A percentile compares a stretch with the other conserved stretches of the same genome.
These are phyloP conservation scores for Lagocephalus sceleratus DNA, from an alignment of 2,797 vertebrate species.

Conservation along the genomic window DNA sequence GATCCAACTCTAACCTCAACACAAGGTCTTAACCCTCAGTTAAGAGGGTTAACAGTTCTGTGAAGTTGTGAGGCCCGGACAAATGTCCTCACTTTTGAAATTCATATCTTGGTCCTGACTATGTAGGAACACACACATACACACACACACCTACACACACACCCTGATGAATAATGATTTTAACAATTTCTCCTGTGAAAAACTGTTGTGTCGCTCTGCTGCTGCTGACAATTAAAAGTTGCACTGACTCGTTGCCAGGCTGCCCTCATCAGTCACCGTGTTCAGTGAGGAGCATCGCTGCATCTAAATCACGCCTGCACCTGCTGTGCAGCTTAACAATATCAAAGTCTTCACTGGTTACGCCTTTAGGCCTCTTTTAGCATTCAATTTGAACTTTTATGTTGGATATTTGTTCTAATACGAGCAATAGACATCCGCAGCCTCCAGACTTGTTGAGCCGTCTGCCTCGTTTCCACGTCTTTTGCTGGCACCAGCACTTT, in stretches of 20 bases:
- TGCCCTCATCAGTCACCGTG: constrained; percentile 43
- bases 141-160: background rate
- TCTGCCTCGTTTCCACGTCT: constrained; percentile 1
- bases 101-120: too few species aligned
- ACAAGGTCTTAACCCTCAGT: too few species aligned
- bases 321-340: constrained; percentile 34
- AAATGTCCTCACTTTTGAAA: too few species aligned
- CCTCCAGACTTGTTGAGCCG: constrained; percentile 17
- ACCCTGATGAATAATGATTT: constrained; percentile 31
- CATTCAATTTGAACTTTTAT: constrained; percentile 23
- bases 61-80: too few species aligned
- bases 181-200: constrained; percentile 18
- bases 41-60: too few species aligned
- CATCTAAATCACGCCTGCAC: constrained; percentile 46
- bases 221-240: constrained; percentile 50
- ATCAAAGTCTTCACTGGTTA: constrained; percentile 39
- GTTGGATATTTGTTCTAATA: constrained; percentile 23
- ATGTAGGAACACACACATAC: too few species aligned
- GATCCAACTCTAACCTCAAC: too few species aligned
- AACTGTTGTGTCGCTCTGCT: constrained; percentile 20
- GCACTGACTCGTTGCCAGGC: constrained; percentile 42
- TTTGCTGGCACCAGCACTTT: too few species aligned
- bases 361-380: constrained; percentile 25
- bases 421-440: constrained; percentile 46
- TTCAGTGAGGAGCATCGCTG: constrained; percentile 30